Evolutionary conservation across 2,113 vertebrate species (phyloP).

Genomic region (Amblyopsis rosae): DNA sequence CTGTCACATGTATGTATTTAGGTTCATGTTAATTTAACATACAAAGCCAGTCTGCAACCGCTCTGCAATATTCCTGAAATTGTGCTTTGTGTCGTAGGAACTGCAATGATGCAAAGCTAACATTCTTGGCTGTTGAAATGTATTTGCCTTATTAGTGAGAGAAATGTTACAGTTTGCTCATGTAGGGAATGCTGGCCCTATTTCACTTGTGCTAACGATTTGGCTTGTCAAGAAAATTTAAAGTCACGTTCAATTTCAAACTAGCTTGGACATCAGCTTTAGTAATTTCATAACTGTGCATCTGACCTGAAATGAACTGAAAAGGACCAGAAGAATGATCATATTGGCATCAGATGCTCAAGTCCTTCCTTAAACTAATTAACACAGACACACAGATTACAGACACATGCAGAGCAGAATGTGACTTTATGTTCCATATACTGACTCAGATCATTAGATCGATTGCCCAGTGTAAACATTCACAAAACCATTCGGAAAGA

Average conservation of each 20-base stretch:
- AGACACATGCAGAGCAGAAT: not conserved
- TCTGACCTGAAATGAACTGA: constrained; percentile 8
- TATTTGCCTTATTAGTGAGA: constrained; percentile 27
- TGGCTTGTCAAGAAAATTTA: constrained; percentile 21
- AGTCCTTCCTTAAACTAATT: not conserved
- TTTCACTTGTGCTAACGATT: constrained; percentile 21
- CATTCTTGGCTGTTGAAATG: constrained; percentile 28
- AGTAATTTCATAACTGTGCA: not conserved
- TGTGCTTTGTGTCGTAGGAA: not conserved
- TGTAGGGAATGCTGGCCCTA: constrained; percentile 6
- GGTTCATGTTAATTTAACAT: not conserved
- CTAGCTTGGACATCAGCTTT: not conserved
- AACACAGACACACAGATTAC: not conserved
- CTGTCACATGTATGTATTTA: constrained; percentile 23
- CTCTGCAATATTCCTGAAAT: not conserved
- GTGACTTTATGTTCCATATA: not conserved
- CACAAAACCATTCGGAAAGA: constrained; percentile 7
- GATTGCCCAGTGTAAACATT: constrained; percentile 5
- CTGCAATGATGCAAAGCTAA: constrained; percentile 26
- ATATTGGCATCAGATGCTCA: not conserved
- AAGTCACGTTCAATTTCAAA: constrained; percentile 21
- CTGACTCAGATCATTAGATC: not conserved
- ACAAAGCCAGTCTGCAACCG: not conserved
- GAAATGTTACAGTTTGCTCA: constrained; percentile 36
- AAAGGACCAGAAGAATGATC: not conserved